These are phyloP conservation scores for Homarus gammarus DNA, from an alignment of 2,888 invertebrate genomes.

Conservation along the genomic window DNA sequence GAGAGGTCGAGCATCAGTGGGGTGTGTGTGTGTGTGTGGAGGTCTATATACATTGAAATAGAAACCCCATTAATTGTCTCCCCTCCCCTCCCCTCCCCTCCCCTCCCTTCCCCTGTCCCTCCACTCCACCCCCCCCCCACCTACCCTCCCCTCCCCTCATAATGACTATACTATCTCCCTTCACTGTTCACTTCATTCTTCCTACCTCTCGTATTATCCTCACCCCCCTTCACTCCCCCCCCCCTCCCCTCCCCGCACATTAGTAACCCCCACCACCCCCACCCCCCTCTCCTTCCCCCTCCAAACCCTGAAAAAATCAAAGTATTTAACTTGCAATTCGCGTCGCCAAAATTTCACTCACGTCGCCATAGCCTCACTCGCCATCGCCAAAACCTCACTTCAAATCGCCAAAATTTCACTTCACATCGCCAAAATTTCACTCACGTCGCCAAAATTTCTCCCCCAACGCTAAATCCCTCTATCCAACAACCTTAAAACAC, in stretches of 20 bases:
- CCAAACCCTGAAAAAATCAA: neutral
- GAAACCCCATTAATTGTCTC: too few species aligned
- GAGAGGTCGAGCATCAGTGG: too few species aligned
- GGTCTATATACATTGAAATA: too few species aligned
- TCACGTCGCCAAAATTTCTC: neutral
- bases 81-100: constrained; percentile 10
- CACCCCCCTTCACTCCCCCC: neutral
- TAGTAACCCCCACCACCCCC: neutral
- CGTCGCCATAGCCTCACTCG: too few species aligned
- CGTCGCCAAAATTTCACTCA: too few species aligned
- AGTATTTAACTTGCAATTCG: neutral
- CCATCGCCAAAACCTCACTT: too few species aligned
- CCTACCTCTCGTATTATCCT: neutral
- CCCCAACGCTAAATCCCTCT: too few species aligned
- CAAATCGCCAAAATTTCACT: too few species aligned
- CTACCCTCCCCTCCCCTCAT: constrained; percentile 4
- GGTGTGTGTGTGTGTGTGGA: too few species aligned
- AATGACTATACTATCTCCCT: constrained; percentile 1
- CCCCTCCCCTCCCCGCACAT: neutral
- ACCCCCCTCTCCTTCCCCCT: neutral
- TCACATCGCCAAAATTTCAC: neutral
- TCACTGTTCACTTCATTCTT: neutral
- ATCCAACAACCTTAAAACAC: too few species aligned
- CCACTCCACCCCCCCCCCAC: constrained; percentile 8
- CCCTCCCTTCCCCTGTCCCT: too few species aligned